Evolutionary conservation across 2,888 invertebrate species (phyloP).

Genomic region (Heliconius aoede): DNA sequence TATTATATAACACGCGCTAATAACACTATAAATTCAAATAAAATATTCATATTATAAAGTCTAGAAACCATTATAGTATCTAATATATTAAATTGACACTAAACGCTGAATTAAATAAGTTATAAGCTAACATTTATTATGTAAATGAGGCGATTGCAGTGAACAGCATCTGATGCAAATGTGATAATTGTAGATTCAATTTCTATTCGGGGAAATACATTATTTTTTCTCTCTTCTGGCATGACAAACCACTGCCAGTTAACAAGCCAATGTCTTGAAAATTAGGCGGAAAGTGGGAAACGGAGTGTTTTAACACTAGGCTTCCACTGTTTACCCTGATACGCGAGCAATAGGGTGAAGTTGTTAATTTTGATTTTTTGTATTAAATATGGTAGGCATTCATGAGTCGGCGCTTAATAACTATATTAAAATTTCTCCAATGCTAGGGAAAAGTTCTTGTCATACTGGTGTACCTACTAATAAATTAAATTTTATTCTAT

Average conservation of each 20-base stretch:
- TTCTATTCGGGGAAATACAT: neutral
- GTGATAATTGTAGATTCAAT: neutral
- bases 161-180: neutral
- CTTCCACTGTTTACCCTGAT: too few relatives aligned
- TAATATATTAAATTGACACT: neutral
- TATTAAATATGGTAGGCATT: too few relatives aligned
- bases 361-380: too few relatives aligned
- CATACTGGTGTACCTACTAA: neutral
- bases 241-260: too few relatives aligned
- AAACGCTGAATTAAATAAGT: slow-evolving; percentile 22
- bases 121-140: slow-evolving; percentile 20
- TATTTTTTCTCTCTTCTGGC: too few relatives aligned
- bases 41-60: neutral
- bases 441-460: neutral
- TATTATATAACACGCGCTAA: neutral
- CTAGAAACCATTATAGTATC: slow-evolving; percentile 1
- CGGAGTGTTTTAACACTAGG: too few relatives aligned
- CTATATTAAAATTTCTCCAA: neutral
- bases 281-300: too few relatives aligned
- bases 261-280: too few relatives aligned
- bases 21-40: neutral
- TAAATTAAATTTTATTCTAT: neutral
- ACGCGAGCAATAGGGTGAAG: too few relatives aligned
- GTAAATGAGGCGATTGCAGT: slow-evolving; percentile 4
- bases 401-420: too few relatives aligned